phyloP scores from a whole-genome alignment of 2,888 invertebrate genomes.

The Volucella inflata region DNA sequence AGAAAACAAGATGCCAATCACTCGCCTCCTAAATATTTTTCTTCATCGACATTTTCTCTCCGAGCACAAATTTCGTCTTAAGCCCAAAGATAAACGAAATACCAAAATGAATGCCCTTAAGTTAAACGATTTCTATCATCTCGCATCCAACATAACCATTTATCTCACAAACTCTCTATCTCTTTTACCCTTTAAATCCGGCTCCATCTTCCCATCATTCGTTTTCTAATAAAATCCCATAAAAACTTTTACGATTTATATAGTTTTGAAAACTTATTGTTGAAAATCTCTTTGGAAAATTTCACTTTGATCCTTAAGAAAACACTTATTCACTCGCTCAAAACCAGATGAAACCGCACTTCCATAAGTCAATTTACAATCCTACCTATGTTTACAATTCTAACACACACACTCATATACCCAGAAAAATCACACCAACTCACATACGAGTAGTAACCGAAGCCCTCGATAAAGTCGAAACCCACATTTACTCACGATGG shows the following conservation, averaged over 20 bases:
- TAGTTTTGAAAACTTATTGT: constrained; percentile 25
- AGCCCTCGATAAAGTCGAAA: constrained; percentile 17
- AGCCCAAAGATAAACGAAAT: no score
- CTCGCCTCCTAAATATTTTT: no score
- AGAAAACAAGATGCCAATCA: no score
- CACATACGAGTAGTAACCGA: not conserved
- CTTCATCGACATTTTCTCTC: no score
- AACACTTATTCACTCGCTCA: constrained; percentile 48
- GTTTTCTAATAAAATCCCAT: constrained; percentile 19
- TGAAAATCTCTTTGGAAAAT: constrained; percentile 30
- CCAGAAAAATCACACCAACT: constrained; percentile 5
- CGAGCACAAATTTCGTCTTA: no score
- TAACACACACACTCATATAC: not conserved
- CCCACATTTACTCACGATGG: not conserved
- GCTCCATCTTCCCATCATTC: no score
- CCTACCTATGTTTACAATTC: not conserved
- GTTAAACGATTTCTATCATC: no score
- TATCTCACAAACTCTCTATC: no score
- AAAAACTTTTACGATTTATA: constrained; percentile 19
- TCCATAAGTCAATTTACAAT: constrained; percentile 28
- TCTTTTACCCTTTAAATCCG: no score
- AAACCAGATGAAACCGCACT: constrained; percentile 13
- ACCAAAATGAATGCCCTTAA: no score
- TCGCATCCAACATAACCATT: no score
- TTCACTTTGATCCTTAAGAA: constrained; percentile 41